Evolutionary conservation across 1,140 invertebrate species (phyloP), one percentile per base, ranked within the genome.

Genomic region (Brachionus rotundiformis): DNA sequence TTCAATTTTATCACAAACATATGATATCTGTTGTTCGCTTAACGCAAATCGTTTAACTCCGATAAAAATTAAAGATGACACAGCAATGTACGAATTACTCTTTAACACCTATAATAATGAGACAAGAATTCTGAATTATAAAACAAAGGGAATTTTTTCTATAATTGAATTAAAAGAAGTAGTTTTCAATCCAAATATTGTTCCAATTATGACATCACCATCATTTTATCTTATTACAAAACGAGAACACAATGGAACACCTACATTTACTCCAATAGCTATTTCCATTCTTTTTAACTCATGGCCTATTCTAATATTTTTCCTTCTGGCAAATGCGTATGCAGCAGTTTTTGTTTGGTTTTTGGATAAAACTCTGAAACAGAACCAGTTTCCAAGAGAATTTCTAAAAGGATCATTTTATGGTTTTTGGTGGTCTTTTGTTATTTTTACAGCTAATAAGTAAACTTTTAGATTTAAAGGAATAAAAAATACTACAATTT

Each of bases 241-340:
- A 36, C 76, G 76, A 33, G 76, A 79, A 31, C 47, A 36, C n/a
- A 79, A 59, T 63, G 76, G 76, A 13, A 8, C n/a, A 1, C 76
- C 76, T 2, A 79, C 76, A 23, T 33, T 79, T 33, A 79, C 76
- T 19, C 76, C 76, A 41, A 79, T 79, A 54, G 76, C 76, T 31
- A 36, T 79, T 39, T 36, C 76, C n/a, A 79, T 79, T 36, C 33
- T 79, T 5, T 0, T 79, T 2, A 79, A 79, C 13, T 27, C 76
- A 36, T 79, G 76, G 76, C 76, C 76, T 19, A 39, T 79, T 39
- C 31, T 79, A n/a, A 23, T 79, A 16, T 59, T 79, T 41, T 27
- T 79, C 19, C 6, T 79, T 8, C 11, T 79, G n/a, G 76, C 76
- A 23, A 79, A 79, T 79, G 47, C 59, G 11, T 79, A 59, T 41